These are phyloP conservation scores for Etheostoma perlongum DNA, from an alignment of 2,797 vertebrate species.

Conservation along the genomic window DNA sequence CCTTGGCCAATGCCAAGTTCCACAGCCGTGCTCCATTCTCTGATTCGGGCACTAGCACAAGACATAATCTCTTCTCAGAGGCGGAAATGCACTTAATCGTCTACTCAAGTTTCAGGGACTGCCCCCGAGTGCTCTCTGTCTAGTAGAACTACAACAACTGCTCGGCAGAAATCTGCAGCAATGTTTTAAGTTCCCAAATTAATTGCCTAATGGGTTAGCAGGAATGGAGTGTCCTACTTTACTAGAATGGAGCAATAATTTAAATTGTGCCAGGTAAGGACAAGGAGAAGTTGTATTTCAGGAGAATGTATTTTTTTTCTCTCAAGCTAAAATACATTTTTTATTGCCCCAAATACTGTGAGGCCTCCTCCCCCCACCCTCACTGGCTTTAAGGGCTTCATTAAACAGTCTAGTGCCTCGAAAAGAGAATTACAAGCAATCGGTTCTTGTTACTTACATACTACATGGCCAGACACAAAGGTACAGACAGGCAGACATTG, in stretches of 20 bases:
- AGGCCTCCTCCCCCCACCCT: slow-evolving; percentile 48
- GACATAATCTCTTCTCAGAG: slow-evolving; percentile 81
- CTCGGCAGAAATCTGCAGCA: slow-evolving; percentile 76
- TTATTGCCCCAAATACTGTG: slow-evolving; percentile 76
- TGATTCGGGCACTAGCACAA: slow-evolving; percentile 71
- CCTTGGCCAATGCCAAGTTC: slow-evolving; percentile 80
- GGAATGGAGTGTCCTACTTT: slow-evolving; percentile 77
- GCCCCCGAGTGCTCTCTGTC: slow-evolving; percentile 79
- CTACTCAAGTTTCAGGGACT: slow-evolving; percentile 83
- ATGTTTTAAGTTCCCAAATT: slow-evolving; percentile 81
- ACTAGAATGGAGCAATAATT: slow-evolving; percentile 76
- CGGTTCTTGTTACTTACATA: slow-evolving; percentile 46
- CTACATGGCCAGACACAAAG: slow-evolving; percentile 43
- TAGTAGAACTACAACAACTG: slow-evolving; percentile 73
- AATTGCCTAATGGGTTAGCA: slow-evolving; percentile 84
- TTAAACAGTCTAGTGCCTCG: slow-evolving; percentile 63
- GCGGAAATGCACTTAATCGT: slow-evolving; percentile 86
- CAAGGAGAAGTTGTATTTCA: slow-evolving; percentile 80
- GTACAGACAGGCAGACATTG: slow-evolving; percentile 20
- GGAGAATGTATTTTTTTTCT: slow-evolving; percentile 58
- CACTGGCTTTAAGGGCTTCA: slow-evolving; percentile 77
- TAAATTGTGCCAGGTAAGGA: slow-evolving; percentile 82
- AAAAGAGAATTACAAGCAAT: slow-evolving; percentile 60
- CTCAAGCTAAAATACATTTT: slow-evolving; percentile 69
- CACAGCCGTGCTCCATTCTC: slow-evolving; percentile 74